Conservation (phyloP, 2,888 invertebrate species). For the Arge pagana region DNA sequence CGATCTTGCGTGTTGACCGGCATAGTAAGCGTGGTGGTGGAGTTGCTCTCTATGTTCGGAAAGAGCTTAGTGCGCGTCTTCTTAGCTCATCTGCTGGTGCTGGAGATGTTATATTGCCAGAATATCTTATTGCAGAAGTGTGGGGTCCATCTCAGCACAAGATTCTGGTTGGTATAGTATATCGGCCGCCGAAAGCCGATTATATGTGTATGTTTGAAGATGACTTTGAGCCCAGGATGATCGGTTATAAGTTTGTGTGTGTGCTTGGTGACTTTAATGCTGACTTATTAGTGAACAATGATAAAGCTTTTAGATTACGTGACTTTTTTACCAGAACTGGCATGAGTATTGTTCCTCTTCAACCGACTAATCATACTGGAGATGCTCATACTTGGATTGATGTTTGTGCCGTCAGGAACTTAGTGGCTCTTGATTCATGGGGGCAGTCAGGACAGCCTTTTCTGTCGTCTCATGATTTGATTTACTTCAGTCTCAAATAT, state of each 20-base stretch:
- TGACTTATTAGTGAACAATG: not conserved
- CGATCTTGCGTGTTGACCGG: not conserved
- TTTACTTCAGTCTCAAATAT: not conserved
- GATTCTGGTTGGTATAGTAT: not conserved
- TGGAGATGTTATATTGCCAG: not conserved
- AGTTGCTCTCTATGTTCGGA: not conserved
- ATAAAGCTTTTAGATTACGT: not conserved
- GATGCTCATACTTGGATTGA: slow-evolving; percentile 2
- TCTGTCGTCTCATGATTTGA: not conserved
- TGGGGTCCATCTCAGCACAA: not conserved
- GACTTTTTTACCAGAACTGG: not conserved
- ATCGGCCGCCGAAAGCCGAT: not conserved
- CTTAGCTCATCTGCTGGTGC: not conserved
- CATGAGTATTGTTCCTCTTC: not conserved
- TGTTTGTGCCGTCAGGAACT: not conserved
- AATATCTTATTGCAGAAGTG: slow-evolving; percentile 6
- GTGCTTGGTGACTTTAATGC: not conserved
- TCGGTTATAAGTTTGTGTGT: not conserved
- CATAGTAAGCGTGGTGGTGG: slow-evolving; percentile 1
- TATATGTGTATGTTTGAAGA: not conserved
- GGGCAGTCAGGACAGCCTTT: slow-evolving; percentile 6
- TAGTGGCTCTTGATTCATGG: not conserved
- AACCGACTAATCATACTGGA: not conserved
- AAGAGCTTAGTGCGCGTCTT: not conserved
- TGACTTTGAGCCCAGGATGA: not conserved